Conservation (phyloP, 1,140 invertebrate genomes). For the Drosophila repleta region DNA sequence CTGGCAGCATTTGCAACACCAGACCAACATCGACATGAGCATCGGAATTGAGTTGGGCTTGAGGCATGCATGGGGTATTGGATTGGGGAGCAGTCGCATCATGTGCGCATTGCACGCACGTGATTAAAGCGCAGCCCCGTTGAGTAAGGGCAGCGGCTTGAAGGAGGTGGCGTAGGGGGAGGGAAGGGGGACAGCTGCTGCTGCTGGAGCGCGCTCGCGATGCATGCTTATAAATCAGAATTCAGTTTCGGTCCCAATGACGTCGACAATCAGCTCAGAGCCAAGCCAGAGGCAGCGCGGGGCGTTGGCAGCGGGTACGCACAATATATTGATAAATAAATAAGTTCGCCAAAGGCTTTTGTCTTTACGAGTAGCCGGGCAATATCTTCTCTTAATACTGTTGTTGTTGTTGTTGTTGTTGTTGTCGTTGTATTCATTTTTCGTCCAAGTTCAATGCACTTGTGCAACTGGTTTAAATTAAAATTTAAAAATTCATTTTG, state of each 20-base stretch:
- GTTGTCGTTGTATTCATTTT: constrained; percentile 8
- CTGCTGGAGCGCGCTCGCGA: constrained; percentile 17
- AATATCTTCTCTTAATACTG: constrained; percentile 18
- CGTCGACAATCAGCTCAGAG: constrained; percentile 70
- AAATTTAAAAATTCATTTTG: constrained; percentile 67
- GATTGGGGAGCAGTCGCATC: constrained; percentile 62
- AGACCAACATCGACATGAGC: constrained; percentile 57
- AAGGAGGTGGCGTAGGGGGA: not conserved
- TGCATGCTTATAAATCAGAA: constrained; percentile 77
- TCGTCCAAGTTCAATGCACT: constrained; percentile 65
- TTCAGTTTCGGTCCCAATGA: constrained; percentile 61
- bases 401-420: constrained; percentile 1
- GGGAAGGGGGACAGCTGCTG: not conserved
- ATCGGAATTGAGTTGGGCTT: constrained; percentile 40
- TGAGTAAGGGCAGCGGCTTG: constrained; percentile 32
- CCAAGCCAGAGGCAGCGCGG: not conserved
- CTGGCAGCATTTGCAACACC: constrained; percentile 74
- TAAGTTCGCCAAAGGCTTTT: constrained; percentile 77
- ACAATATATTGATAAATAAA: constrained; percentile 80
- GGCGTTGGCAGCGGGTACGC: constrained; percentile 39
- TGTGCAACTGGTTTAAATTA: constrained; percentile 75
- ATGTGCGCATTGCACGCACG: constrained; percentile 78
- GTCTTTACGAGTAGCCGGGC: constrained; percentile 49
- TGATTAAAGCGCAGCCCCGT: constrained; percentile 81
- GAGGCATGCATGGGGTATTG: constrained; percentile 34